Percentiles rank a stretch among this genome's conserved stretches.
These are phyloP conservation scores for Drosophila robusta DNA, from an alignment of 2,888 invertebrate species.

Conservation along the genomic window DNA sequence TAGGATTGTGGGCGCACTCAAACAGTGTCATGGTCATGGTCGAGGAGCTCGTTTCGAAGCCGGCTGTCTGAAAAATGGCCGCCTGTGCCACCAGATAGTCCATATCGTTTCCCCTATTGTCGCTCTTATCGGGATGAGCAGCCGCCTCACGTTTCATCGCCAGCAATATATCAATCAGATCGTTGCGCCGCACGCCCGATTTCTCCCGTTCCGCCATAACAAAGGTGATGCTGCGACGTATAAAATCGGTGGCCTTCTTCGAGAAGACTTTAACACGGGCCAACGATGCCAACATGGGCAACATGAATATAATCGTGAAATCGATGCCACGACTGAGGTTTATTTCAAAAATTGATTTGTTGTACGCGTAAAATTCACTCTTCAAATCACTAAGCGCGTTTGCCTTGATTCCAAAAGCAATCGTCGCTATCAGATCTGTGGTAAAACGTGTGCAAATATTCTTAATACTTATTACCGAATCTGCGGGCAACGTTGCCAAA, in stretches of 20 bases:
- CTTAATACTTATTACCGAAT: constrained; percentile 34
- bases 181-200: constrained; percentile 79
- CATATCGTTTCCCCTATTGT: constrained; percentile 15
- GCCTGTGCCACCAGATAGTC: constrained; percentile 82
- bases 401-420: constrained; percentile 84
- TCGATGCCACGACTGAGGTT: constrained; percentile 51
- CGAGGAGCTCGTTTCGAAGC: constrained; percentile 83
- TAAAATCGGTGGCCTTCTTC: constrained; percentile 64
- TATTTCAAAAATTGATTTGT: constrained; percentile 55
- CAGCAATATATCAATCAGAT: constrained; percentile 85
- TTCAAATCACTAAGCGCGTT: constrained; percentile 82
- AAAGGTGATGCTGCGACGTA: constrained; percentile 79
- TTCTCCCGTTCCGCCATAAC: constrained; percentile 83
- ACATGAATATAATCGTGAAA: constrained; percentile 56
- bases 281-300: constrained; percentile 61
- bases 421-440: constrained; percentile 85
- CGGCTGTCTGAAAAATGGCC: constrained; percentile 81
- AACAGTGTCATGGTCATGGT: constrained; percentile 84
- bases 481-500: constrained; percentile 6
- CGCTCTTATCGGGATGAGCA: constrained; percentile 15
- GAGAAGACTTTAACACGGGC: constrained; percentile 65
- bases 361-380: constrained; percentile 81
- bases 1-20: constrained; percentile 82
- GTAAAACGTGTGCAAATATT: constrained; percentile 68
- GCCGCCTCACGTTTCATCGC: constrained; percentile 75